Evolutionary conservation across 2,113 vertebrate genomes (phyloP), one percentile per base, ranked within the genome.

Genomic region (Tragelaphus scriptus): DNA sequence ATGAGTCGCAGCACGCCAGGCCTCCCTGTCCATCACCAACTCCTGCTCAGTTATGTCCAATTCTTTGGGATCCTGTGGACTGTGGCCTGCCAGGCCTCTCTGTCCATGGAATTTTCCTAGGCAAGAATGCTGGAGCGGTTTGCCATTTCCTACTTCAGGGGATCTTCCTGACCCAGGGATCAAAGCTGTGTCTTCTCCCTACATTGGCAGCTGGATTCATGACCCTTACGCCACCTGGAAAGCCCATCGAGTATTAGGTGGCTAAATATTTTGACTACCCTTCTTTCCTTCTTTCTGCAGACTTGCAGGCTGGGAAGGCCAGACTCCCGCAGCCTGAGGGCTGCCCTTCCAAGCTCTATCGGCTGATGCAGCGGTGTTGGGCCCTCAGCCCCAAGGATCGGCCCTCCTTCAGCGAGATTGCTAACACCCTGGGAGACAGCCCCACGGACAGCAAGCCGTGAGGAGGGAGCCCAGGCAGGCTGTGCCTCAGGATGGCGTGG

Each of bases 341-440:
- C 92, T 99, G 99, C 94, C 99, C 99, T 10, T 99, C 99, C 61
- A 99, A 99, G 98, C 98, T 99, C 47, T 99, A 99, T 99, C 99
- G 99, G 98, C 99, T 99, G 98, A 99, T 99, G 99, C 99, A 98
- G 77, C 99, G 99, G 98, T 99, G 99, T 99, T 99, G 99, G 99
- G 99, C 99, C 3, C 98, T 98, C 82, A 99, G 99, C 98, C 99
- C 99, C 21, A 99, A 99, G 98, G 99, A 99, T 94, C 99, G 99
- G 21, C 99, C 99, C 12, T 99, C 99, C 84, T 99, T 99, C 99
- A 99, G 99, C 0, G 99, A 99, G 97, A 99, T 99, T 0, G 98
- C 99, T 96, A 99, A 99, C 28, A 55, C 98, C 81, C 99, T 99
- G 25, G 99, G 99, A 93, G 99, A 99, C 95, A 98, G 99, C 98